Evolutionary conservation across 35 echinoderm and acorn worm species (phyloP), one percentile per base, ranked within the genome.

Genomic region (Acanthaster planci): DNA sequence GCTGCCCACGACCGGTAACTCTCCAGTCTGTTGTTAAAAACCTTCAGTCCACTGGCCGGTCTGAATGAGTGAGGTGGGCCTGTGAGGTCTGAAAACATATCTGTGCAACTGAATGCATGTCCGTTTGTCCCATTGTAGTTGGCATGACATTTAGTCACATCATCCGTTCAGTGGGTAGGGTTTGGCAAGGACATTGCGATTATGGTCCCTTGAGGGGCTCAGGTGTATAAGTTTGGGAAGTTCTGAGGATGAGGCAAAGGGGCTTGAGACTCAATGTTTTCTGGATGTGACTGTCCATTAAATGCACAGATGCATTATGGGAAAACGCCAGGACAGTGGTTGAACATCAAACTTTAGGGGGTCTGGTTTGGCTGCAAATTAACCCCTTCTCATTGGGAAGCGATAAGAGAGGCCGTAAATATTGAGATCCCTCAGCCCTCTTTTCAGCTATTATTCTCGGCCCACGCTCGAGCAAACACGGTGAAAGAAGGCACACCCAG

Each of bases 1-100:
- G 56, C 51, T 37, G 72, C 83, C 80, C 80, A 90, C 17, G 79
- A 47, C 36, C 37, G 40, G 56, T 90, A 90, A 54, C 83, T 90
- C 58, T 83, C 67, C 17, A 59, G 87, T n/a, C 67, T 7, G 39
- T 90, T 80, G 51, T 90, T 80, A 78, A 90, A 90, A 38, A 52
- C 82, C 21, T 68, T 78, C 1, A 90, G 80, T 75, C 87, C 87
- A 83, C 82, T 52, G 79, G 19, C 38, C 83, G 80, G 23, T 83
- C 87, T 76, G 38, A n/a, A 64, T n/a, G 59, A 64, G 59, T n/a
- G 59, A 64, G 59, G 14, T 64, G 59, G 7, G 59, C 59, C 22
- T n/a, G 59, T 64, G 59, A 64, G 59, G 21, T 64, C 59, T 19
- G 1, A 64, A 0, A n/a, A n/a, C n/a, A 64, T 64, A 22, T 64